phyloP scores from a whole-genome alignment of 1,140 invertebrate genomes.

The Cydia fagiglandana region DNA sequence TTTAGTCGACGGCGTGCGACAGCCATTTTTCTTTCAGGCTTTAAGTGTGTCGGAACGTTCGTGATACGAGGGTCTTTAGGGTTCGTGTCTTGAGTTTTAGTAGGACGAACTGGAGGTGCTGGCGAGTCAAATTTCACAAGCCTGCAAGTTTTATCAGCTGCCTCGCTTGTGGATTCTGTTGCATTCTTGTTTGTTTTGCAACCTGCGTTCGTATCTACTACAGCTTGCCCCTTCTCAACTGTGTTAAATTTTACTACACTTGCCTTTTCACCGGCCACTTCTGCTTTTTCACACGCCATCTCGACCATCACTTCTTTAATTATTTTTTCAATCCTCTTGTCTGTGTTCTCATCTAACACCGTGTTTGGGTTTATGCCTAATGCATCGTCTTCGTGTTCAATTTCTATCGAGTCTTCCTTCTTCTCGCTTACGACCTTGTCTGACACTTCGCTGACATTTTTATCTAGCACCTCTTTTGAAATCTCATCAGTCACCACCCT shows the following conservation, averaged over 20 bases:
- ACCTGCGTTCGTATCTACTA: neutral
- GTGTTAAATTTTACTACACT: neutral
- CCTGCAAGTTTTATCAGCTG: too few relatives aligned
- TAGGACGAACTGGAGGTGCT: neutral
- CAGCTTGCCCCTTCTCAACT: neutral
- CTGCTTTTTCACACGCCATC: neutral
- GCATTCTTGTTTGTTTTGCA: neutral
- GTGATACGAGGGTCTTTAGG: neutral
- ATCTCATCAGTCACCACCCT: neutral
- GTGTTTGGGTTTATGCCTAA: neutral
- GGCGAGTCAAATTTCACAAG: neutral
- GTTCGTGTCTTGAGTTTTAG: neutral
- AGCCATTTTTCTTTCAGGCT: neutral
- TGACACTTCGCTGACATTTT: neutral
- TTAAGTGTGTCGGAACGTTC: neutral
- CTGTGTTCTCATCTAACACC: neutral
- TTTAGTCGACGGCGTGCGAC: neutral
- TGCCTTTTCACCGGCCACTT: neutral
- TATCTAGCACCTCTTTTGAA: neutral
- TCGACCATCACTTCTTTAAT: neutral
- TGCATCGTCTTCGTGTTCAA: neutral
- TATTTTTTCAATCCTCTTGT: neutral
- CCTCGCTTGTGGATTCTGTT: neutral
- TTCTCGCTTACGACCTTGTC: neutral
- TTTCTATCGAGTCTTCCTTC: neutral